These are phyloP conservation scores for Lordiphosa stackelbergi DNA, from an alignment of 1,140 invertebrate genomes.

Conservation along the genomic window DNA sequence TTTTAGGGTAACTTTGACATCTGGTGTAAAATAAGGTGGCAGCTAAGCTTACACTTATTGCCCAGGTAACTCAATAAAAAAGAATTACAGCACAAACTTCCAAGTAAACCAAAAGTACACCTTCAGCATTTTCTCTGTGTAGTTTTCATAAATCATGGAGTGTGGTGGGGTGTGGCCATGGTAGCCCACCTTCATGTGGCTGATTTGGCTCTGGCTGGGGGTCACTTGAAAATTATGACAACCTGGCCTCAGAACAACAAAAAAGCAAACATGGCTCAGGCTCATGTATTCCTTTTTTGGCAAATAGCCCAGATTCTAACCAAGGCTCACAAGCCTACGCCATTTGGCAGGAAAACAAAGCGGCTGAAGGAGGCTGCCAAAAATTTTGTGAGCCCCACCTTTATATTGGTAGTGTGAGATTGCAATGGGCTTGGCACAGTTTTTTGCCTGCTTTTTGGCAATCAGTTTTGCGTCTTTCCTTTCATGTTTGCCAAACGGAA, in stretches of 20 bases:
- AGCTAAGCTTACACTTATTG: neutral
- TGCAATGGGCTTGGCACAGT: slow-evolving; percentile 29
- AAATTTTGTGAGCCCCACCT: slow-evolving; percentile 9
- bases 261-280: slow-evolving; percentile 13
- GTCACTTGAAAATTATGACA: slow-evolving; percentile 72
- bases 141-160: too few species aligned
- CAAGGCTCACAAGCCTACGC: slow-evolving; percentile 21
- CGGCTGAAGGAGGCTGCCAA: slow-evolving; percentile 35
- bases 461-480: slow-evolving; percentile 36
- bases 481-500: slow-evolving; percentile 52
- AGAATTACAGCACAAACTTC: neutral
- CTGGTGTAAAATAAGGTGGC: too few species aligned
- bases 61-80: slow-evolving; percentile 1
- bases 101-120: neutral
- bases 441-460: slow-evolving; percentile 46
- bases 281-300: slow-evolving; percentile 35
- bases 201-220: slow-evolving; percentile 13
- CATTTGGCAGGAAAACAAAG: slow-evolving; percentile 52
- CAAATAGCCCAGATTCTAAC: slow-evolving; percentile 23
- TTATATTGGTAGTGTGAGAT: slow-evolving; percentile 10
- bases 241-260: slow-evolving; percentile 35
- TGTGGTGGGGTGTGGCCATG: slow-evolving; percentile 9
- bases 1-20: too few species aligned
- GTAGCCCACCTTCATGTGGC: slow-evolving; percentile 27
- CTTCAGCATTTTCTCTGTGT: slow-evolving; percentile 1